Evolutionary conservation across 2,113 vertebrate genomes (phyloP).

Genomic region (Callaeas wilsoni): DNA sequence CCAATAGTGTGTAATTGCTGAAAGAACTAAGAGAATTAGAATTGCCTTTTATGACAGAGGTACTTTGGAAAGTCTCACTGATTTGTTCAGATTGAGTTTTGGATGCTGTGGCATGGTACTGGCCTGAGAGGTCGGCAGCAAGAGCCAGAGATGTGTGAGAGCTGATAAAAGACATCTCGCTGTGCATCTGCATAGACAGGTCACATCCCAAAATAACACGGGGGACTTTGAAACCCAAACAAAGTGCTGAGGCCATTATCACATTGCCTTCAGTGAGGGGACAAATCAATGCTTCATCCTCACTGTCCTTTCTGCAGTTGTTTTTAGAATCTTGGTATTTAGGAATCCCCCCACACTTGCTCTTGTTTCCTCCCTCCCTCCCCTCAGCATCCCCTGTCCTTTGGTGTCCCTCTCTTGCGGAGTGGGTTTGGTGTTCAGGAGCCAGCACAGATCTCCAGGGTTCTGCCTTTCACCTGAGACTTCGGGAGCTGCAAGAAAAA

Average conservation of each 20-base stretch:
- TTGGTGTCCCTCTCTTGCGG: not conserved
- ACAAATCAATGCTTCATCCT: not conserved
- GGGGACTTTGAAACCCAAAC: not conserved
- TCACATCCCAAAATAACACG: not conserved
- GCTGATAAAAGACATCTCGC: not conserved
- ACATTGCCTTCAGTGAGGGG: not conserved
- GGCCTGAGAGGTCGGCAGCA: not conserved
- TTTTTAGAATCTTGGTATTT: not conserved
- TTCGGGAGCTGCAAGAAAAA: not conserved
- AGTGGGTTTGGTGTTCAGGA: not conserved
- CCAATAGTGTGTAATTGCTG: too few relatives aligned
- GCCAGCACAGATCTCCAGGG: not conserved
- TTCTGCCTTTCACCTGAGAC: not conserved
- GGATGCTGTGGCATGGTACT: not conserved
- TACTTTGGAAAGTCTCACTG: not conserved
- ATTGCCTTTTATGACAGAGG: accelerated
- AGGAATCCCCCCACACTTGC: not conserved
- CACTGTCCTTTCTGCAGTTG: not conserved
- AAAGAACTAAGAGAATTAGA: not conserved
- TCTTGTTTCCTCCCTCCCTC: not conserved
- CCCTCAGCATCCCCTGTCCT: not conserved
- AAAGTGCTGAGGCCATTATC: not conserved
- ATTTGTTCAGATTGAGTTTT: not conserved
- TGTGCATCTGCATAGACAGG: not conserved
- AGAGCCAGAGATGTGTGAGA: not conserved